Evolutionary conservation across 1,140 invertebrate genomes (phyloP).

Genomic region (Drosophila ogumai): DNA sequence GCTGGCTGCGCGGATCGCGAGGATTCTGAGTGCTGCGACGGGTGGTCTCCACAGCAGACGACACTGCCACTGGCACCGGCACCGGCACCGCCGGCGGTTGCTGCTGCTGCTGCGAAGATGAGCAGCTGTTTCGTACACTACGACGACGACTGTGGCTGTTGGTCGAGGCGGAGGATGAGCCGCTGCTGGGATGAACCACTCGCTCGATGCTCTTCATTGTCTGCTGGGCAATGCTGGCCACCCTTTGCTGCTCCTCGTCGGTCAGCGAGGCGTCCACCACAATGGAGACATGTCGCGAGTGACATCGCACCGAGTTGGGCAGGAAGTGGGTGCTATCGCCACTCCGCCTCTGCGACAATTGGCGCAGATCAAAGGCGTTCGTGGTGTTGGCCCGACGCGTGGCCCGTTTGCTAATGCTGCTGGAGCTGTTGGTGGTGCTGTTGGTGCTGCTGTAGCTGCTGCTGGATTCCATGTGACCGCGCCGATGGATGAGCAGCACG

Average conservation of each 20-base stretch:
- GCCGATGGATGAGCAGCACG: conserved; percentile 60
- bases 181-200: conserved; percentile 40
- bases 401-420: conserved; percentile 12
- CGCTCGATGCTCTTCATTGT: conserved; percentile 65
- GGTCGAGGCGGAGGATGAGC: not conserved
- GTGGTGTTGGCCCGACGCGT: conserved; percentile 49
- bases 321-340: conserved; percentile 26
- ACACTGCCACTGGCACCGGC: not conserved
- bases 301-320: conserved; percentile 45
- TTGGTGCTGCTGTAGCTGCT: conserved; percentile 32
- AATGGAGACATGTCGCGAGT: conserved; percentile 65
- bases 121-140: conserved; percentile 6
- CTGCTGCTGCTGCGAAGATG: conserved; percentile 6
- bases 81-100: not conserved
- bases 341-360: not conserved
- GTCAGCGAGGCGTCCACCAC: conserved; percentile 57
- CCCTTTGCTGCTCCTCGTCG: conserved; percentile 41
- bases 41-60: not conserved
- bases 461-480: conserved; percentile 44
- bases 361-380: conserved; percentile 7
- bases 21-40: conserved; percentile 19
- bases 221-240: conserved; percentile 46
- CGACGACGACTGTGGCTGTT: not conserved
- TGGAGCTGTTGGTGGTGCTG: conserved; percentile 9
- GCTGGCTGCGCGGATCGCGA: conserved; percentile 86